Evolutionary conservation across 2,113 vertebrate species (phyloP), one percentile per base, ranked within the genome.

Genomic region (Mionectes macconnelli): DNA sequence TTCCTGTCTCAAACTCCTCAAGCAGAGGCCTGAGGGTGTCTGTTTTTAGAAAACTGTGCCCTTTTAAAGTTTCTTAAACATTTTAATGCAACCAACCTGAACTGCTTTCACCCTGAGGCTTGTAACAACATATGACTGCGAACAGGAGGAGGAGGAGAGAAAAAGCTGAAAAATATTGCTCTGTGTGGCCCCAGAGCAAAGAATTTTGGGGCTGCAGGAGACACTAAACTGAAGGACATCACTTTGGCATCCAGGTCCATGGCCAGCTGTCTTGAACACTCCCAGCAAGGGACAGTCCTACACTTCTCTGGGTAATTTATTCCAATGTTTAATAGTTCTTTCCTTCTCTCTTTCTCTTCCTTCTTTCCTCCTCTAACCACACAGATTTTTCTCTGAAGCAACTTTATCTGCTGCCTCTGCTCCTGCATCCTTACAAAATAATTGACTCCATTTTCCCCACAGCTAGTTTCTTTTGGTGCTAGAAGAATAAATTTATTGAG

Each of bases 401-500:
- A 5, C 25, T 72, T 37, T 25, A 10, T 20, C 14, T 37, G 14
- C 1, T 73, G 18, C 14, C 42, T 84, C 73, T 63, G n/a, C 8
- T 25, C 25, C 56, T 77, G 12, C 25, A 23, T 7, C 20, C n/a
- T 66, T 7, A 35, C 1, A 0, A 5, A 57, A 5, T 7, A 42
- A 31, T 8, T 24, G 2, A 6, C 6, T 33, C 8, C 21, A 5
- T 20, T 63, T 45, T 31, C 17, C 25, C 31, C 17, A 23, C 13
- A 5, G 1, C 12, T n/a, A 10, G 0, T 0, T 5, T 40, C n/a
- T 62, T 20, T 14, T 9, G 4, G 5, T 35, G 14, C 6, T 8
- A 5, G 19, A 69, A 56, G 4, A 33, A 14, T 12, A 3, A 40
- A 59, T 12, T 27, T 6, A 30, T 22, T 5, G 21, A 74, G 23